Evolutionary conservation across 2,888 invertebrate genomes (phyloP), one percentile per base, ranked within the genome.

Genomic region (Platycnemis pennipes): DNA sequence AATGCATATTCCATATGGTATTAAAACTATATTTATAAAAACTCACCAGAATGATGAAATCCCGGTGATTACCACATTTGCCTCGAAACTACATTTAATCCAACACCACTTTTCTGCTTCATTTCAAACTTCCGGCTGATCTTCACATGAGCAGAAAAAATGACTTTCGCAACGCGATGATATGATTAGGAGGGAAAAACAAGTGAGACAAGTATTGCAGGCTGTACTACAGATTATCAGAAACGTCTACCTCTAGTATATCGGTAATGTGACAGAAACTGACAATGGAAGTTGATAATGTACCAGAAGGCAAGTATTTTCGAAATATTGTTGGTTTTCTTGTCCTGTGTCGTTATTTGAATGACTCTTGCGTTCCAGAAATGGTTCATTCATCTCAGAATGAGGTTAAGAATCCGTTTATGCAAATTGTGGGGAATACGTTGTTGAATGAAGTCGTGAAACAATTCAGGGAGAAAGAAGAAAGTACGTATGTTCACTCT

Each of bases 391-490:
- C 63, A 8, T 42, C 37, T 37, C n/a, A 44, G 26, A 63, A 63
- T n/a, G 91, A 69, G 42, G 37, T 91, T n/a, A 45, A 44, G 3
- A 63, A 63, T 26, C 91, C 91, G 5, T 44, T 91, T 7, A 44
- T 91, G 44, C 91, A 37, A 13, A 8, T 37, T 26, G 91, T 91
- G 0, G 91, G 91, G 19, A 91, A 91, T 26, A 37, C 63, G 16
- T 69, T 91, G 44, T 63, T 91, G 53, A 56, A 63, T 7, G 91
- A 91, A 44, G 63, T 91, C 0, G 13, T 44, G 69, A 91, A n/a
- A 37, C 91, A 91, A 11, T 91, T n/a, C 42, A 63, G 26, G 16
- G 91, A 91, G 37, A 56, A 63, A 44, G 91, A 45, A 44, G 91
- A 91, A 63, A 44, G 91, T 91, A 63, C 26, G 91, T 91, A 11